A percentile compares a stretch with the other conserved stretches of the same genome.
Conservation (phyloP, 2,797 vertebrate genomes). For the Glyptemys insculpta region DNA sequence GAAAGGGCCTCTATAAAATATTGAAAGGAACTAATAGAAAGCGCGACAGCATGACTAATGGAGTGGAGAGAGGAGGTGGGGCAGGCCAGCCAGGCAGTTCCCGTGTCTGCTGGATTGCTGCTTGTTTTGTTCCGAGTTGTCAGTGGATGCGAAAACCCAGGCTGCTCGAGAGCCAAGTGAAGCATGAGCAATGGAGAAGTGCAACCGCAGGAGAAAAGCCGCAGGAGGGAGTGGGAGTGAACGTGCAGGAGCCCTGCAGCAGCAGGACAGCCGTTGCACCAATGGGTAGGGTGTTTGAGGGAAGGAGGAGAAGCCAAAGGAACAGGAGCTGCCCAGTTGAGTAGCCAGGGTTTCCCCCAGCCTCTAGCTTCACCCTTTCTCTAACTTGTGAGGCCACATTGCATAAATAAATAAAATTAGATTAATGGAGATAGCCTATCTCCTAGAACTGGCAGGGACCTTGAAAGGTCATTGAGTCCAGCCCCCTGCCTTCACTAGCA, state of each 20-base stretch:
- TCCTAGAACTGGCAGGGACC: too few species aligned
- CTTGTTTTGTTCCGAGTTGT: accelerated
- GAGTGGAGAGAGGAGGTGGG: neutral
- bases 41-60: neutral
- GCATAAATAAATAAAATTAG: too few species aligned
- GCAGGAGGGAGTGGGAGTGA: neutral
- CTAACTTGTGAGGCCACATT: neutral
- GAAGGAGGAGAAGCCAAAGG: neutral
- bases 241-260: neutral
- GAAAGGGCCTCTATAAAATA: neutral
- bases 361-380: neutral
- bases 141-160: neutral
- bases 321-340: neutral
- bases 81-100: neutral
- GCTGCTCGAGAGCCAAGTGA: neutral
- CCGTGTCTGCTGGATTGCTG: accelerated
- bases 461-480: too few species aligned
- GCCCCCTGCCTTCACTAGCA: too few species aligned
- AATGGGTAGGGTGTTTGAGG: neutral
- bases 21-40: neutral
- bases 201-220: accelerated
- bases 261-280: neutral
- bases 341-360: neutral
- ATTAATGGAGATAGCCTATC: too few species aligned
- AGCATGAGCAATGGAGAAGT: accelerated